A percentile compares a stretch with the other conserved stretches of the same genome.
These are phyloP conservation scores for Cyphomyrus discorhynchus DNA, from an alignment of 2,113 vertebrate genomes.

Conservation along the genomic window DNA sequence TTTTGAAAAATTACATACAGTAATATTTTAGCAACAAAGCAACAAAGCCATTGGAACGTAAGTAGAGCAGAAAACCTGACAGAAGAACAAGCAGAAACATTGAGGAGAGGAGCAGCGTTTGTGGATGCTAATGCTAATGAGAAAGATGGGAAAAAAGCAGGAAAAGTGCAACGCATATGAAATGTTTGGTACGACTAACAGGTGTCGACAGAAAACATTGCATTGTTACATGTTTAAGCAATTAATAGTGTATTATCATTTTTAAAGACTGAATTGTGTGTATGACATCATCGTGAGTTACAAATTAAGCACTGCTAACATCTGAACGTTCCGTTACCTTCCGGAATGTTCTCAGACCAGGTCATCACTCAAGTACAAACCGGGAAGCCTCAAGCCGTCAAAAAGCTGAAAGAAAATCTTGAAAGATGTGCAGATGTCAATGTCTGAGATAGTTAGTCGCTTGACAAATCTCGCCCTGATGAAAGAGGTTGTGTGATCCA, in stretches of 20 bases:
- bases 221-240: not conserved
- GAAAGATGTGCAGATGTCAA: not conserved
- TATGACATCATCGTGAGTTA: no score
- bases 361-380: not conserved
- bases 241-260: not conserved
- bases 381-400: not conserved
- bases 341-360: not conserved
- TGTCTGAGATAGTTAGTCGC: not conserved
- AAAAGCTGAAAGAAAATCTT: not conserved
- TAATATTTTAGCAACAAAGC: not conserved
- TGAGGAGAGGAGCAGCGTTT: not conserved
- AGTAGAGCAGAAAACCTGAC: not conserved
- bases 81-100: not conserved
- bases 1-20: not conserved
- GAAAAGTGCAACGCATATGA: not conserved
- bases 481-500: not conserved
- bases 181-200: not conserved
- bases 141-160: not conserved
- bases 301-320: not conserved
- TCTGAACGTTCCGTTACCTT: not conserved
- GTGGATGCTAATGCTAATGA: not conserved
- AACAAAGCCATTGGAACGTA: not conserved
- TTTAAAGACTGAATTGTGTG: not conserved
- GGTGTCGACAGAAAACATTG: not conserved
- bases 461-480: not conserved